Conservation (phyloP, 1,140 invertebrate species). For the Philotrypesis tridentata region DNA sequence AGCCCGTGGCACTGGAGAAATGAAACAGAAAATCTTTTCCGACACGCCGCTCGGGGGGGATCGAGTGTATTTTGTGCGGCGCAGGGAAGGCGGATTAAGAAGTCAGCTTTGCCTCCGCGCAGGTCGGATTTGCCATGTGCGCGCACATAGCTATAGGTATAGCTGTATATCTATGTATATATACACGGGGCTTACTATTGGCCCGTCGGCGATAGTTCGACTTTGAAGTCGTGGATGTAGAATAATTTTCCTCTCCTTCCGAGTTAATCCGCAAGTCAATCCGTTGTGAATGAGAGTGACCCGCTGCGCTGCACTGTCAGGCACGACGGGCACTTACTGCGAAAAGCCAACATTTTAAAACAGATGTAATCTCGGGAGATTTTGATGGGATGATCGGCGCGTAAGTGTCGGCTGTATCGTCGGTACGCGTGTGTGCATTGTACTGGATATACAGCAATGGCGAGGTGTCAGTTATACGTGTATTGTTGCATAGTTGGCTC, state of each 20-base stretch:
- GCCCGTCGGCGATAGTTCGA: slow-evolving; percentile 29
- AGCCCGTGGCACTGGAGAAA: neutral
- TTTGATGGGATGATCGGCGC: neutral
- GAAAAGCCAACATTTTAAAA: slow-evolving; percentile 37
- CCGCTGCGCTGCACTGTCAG: slow-evolving; percentile 25
- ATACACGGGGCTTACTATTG: slow-evolving; percentile 38
- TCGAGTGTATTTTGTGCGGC: slow-evolving; percentile 5
- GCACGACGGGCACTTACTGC: slow-evolving; percentile 37
- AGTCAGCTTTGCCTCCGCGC: slow-evolving; percentile 46
- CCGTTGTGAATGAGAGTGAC: slow-evolving; percentile 45
- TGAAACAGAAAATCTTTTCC: slow-evolving; percentile 53
- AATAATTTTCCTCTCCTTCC: slow-evolving; percentile 55
- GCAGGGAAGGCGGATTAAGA: slow-evolving; percentile 54
- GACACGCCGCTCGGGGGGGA: slow-evolving; percentile 49
- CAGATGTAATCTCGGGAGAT: slow-evolving; percentile 6
- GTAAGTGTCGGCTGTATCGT: too few relatives aligned
- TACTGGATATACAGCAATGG: too few relatives aligned
- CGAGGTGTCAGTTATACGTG: too few relatives aligned
- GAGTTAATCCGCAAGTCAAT: slow-evolving; percentile 58
- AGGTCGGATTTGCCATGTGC: neutral
- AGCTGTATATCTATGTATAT: too few relatives aligned
- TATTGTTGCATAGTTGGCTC: too few relatives aligned
- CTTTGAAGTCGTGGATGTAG: neutral
- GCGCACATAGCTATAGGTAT: too few relatives aligned
- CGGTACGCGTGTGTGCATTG: too few relatives aligned